Evolutionary conservation across 2,113 vertebrate genomes (phyloP).

Genomic region (Cavia aperea): DNA sequence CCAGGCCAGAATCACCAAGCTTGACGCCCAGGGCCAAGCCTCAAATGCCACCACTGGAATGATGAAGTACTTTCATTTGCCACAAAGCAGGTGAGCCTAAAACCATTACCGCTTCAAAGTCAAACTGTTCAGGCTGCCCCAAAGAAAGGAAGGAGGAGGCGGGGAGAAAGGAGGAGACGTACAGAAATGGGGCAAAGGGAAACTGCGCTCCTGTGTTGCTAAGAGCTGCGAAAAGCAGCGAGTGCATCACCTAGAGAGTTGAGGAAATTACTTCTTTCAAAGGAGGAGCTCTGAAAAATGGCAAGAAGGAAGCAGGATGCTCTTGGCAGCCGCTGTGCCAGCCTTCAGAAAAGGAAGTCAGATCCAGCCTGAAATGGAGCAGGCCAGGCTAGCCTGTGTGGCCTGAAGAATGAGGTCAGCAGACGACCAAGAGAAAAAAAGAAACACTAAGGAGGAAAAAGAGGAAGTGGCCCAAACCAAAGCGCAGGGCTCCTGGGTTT

Average conservation of each 20-base stretch:
- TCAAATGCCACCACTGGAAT: background rate
- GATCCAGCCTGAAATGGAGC: background rate
- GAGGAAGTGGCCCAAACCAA: background rate
- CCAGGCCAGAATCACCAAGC: background rate
- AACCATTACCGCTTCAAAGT: background rate
- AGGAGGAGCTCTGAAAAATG: background rate
- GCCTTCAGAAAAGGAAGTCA: conserved; percentile 30
- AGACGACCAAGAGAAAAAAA: background rate
- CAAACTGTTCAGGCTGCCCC: background rate
- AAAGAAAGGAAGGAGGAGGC: background rate
- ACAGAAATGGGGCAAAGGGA: background rate
- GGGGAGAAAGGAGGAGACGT: background rate
- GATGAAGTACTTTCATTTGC: background rate
- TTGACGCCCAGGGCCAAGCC: background rate
- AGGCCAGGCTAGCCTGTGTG: background rate
- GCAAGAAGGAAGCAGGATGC: background rate
- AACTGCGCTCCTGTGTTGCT: background rate
- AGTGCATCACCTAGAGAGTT: background rate
- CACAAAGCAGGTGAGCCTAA: background rate
- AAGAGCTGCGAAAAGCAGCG: background rate
- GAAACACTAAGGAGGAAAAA: background rate
- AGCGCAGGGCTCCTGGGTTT: background rate
- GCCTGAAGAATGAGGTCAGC: background rate
- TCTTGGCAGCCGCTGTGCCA: background rate
- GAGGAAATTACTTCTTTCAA: background rate